phyloP scores from a whole-genome alignment of 1,140 invertebrate genomes.

The Pararge aegeria region DNA sequence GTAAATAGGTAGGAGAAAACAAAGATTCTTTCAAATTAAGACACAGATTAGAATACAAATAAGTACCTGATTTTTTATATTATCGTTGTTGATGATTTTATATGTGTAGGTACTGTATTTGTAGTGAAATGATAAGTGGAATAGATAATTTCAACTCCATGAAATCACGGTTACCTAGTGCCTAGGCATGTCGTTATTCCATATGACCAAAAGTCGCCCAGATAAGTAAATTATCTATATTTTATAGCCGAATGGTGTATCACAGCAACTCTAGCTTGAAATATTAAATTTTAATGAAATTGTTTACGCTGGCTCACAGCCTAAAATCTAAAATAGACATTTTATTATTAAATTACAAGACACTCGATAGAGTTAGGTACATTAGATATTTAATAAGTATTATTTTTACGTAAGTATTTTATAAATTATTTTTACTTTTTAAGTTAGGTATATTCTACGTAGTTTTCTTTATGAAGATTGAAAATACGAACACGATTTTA shows the following conservation, averaged over 20 bases:
- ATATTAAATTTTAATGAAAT: conserved; percentile 70
- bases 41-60: conserved; percentile 22
- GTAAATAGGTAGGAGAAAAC: conserved; percentile 34
- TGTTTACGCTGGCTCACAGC: conserved; percentile 70
- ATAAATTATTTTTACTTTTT: conserved; percentile 32
- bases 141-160: conserved; percentile 10
- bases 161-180: conserved; percentile 33
- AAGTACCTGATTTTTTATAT: not conserved
- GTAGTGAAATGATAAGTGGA: not conserved
- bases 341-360: conserved; percentile 60
- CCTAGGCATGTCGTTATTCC: not conserved
- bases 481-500: conserved; percentile 47
- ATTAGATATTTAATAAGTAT: too few species aligned
- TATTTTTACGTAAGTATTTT: too few species aligned
- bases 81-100: not conserved
- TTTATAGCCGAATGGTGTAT: conserved; percentile 75
- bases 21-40: conserved; percentile 51
- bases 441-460: conserved; percentile 28
- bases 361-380: conserved; percentile 44
- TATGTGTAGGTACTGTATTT: not conserved
- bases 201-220: conserved; percentile 23
- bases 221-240: conserved; percentile 42
- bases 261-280: conserved; percentile 78
- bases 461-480: conserved; percentile 45
- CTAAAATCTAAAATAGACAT: conserved; percentile 69